Conservation (phyloP, 2,888 invertebrate species). For the Cephus spinipes region DNA sequence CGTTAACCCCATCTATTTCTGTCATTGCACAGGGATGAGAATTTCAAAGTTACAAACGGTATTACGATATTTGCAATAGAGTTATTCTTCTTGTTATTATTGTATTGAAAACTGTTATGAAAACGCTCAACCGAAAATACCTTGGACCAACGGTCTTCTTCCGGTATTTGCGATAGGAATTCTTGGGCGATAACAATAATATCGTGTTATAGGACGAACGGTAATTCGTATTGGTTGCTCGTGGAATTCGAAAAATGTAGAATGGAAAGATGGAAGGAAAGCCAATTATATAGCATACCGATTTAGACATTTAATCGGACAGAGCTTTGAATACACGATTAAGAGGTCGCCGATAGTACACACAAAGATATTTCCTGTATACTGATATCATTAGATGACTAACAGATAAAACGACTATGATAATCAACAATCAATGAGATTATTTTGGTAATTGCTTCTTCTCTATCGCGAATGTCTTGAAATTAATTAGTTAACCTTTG, state of each 20-base stretch:
- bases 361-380: not conserved
- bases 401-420: not conserved
- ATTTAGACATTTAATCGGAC: not conserved
- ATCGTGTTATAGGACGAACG: not conserved
- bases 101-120: not conserved
- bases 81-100: not conserved
- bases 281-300: not conserved
- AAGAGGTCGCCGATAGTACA: not conserved
- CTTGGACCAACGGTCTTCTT: not conserved
- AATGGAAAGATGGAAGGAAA: not conserved
- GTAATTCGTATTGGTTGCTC: not conserved
- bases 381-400: not conserved
- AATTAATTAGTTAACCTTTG: not conserved
- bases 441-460: not conserved
- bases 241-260: not conserved
- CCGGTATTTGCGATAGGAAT: not conserved
- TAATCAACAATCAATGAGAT: not conserved
- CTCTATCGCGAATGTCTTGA: not conserved
- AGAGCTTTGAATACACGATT: not conserved
- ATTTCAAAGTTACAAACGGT: not conserved
- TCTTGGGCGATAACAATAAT: not conserved
- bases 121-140: not conserved
- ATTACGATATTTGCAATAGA: not conserved
- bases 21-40: not conserved
- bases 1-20: not conserved